Conservation (phyloP, 2,113 vertebrate genomes). For the Steatornis caripensis region DNA sequence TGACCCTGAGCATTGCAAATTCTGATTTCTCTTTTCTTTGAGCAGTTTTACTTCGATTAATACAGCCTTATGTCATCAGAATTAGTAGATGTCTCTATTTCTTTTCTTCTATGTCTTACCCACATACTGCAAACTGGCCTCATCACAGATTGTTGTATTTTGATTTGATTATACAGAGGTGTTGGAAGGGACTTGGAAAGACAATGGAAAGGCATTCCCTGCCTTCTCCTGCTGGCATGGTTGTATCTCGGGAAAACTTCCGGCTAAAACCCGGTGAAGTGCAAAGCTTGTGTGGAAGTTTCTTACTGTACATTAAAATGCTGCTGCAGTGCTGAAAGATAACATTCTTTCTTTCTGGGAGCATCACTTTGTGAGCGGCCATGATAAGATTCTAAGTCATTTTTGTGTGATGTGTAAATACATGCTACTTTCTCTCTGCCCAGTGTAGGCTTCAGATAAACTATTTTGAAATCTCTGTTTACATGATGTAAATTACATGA, state of each 20-base stretch:
- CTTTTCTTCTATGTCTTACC: neutral
- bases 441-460: neutral
- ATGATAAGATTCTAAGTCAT: neutral
- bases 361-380: neutral
- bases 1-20: neutral
- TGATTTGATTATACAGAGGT: neutral
- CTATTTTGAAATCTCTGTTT: neutral
- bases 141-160: neutral
- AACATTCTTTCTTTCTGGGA: neutral
- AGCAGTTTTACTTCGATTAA: neutral
- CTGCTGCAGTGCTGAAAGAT: neutral
- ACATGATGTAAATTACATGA: neutral
- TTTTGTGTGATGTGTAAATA: neutral
- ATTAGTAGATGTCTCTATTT: neutral
- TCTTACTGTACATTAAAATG: neutral
- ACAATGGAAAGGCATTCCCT: neutral
- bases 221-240: neutral
- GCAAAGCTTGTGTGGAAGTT: neutral
- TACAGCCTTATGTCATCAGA: neutral
- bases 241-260: neutral
- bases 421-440: neutral
- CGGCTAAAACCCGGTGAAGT: neutral
- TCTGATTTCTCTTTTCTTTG: neutral
- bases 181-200: neutral
- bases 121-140: neutral